These are phyloP conservation scores for Mermis nigrescens DNA, from an alignment of 2,888 invertebrate species.

Conservation along the genomic window DNA sequence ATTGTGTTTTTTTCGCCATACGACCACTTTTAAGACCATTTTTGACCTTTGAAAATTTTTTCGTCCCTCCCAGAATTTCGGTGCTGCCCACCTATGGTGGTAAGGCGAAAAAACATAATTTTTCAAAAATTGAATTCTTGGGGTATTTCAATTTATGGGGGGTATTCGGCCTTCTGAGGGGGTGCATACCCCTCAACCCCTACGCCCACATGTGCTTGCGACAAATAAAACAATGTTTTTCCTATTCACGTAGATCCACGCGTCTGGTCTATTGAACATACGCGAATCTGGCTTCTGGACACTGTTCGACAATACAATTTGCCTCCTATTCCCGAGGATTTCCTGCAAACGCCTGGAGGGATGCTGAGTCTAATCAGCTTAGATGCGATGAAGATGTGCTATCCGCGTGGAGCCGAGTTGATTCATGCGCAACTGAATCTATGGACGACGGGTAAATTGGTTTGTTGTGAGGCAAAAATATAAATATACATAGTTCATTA, in stretches of 20 bases:
- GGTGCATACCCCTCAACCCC: too few species aligned
- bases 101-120: too few species aligned
- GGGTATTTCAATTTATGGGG: too few species aligned
- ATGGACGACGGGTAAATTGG: slow-evolving; percentile 25
- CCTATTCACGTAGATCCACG: slow-evolving; percentile 22
- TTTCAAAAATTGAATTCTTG: too few species aligned
- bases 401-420: slow-evolving; percentile 23
- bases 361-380: slow-evolving; percentile 20
- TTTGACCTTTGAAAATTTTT: too few species aligned
- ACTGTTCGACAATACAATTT: slow-evolving; percentile 28
- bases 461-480: not conserved
- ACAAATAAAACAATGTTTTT: not conserved
- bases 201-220: too few species aligned
- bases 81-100: too few species aligned
- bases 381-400: slow-evolving; percentile 15
- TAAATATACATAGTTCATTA: not conserved
- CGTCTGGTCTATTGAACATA: slow-evolving; percentile 22
- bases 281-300: slow-evolving; percentile 24
- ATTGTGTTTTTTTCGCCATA: too few species aligned
- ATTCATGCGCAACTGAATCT: slow-evolving; percentile 28
- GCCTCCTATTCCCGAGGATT: slow-evolving; percentile 13
- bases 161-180: too few species aligned
- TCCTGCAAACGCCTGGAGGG: slow-evolving; percentile 19
- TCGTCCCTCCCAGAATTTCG: too few species aligned
- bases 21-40: too few species aligned